phyloP scores from a whole-genome alignment of 2,797 vertebrate genomes.

The Ptychadena robeensis region DNA sequence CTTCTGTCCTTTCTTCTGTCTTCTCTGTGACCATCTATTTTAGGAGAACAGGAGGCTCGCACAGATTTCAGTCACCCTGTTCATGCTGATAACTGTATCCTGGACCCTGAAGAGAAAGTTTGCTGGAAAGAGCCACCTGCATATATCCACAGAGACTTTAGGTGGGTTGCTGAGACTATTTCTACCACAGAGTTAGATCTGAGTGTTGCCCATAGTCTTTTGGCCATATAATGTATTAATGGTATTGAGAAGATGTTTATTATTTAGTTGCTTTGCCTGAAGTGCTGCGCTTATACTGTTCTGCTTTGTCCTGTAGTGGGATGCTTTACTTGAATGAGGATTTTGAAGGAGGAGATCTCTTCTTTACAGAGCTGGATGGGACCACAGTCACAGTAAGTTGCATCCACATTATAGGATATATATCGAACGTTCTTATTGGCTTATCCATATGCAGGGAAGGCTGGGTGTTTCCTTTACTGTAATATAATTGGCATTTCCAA shows the following conservation, averaged over 20 bases:
- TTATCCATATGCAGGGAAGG: no score
- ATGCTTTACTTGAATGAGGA: slow-evolving; percentile 94
- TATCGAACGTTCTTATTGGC: no score
- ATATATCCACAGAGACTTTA: slow-evolving; percentile 92
- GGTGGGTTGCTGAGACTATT: slow-evolving; percentile 71
- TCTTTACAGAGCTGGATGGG: slow-evolving; percentile 90
- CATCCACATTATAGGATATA: no score
- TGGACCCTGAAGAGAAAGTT: slow-evolving; percentile 90
- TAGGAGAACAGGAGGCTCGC: slow-evolving; percentile 89
- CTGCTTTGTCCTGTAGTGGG: slow-evolving; percentile 76
- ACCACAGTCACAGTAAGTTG: slow-evolving; percentile 87
- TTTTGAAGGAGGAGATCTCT: slow-evolving; percentile 91
- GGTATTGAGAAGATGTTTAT: no score
- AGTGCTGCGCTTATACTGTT: no score
- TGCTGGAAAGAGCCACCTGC: slow-evolving; percentile 95
- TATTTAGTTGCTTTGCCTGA: no score
- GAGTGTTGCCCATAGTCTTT: no score
- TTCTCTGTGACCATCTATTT: background rate
- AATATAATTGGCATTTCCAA: no score
- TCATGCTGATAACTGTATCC: slow-evolving; percentile 95
- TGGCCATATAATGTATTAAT: no score
- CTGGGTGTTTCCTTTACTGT: no score
- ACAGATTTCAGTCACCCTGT: slow-evolving; percentile 94
- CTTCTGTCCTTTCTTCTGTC: background rate
- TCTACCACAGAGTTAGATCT: background rate